These are phyloP conservation scores for Temnothorax unifasciatus DNA, from an alignment of 2,888 invertebrate species.

Conservation along the genomic window DNA sequence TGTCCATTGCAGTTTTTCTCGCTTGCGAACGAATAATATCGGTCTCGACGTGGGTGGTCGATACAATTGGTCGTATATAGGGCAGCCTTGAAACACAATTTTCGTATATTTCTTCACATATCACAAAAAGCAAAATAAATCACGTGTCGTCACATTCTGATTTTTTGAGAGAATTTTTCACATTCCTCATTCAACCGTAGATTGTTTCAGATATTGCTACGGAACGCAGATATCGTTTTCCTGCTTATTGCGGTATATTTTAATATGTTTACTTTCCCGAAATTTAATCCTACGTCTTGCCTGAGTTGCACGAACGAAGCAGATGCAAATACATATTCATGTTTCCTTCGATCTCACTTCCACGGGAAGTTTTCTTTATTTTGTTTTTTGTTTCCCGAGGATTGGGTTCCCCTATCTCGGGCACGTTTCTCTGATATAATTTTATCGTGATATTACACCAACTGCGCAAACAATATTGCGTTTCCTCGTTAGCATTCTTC, in stretches of 20 bases:
- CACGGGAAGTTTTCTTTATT: slow-evolving; percentile 39
- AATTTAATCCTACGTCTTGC: slow-evolving; percentile 44
- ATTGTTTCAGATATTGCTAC: slow-evolving; percentile 33
- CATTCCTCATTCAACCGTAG: neutral
- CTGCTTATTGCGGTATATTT: slow-evolving; percentile 44
- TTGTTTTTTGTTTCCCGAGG: slow-evolving; percentile 28
- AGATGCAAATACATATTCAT: slow-evolving; percentile 79
- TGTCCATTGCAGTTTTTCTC: slow-evolving; percentile 38
- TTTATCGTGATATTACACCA: slow-evolving; percentile 57
- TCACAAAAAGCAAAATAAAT: neutral
- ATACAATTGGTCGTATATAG: slow-evolving; percentile 51
- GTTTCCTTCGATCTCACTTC: slow-evolving; percentile 38
- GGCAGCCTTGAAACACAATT: slow-evolving; percentile 6
- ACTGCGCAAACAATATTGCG: slow-evolving; percentile 54
- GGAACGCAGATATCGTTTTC: slow-evolving; percentile 36
- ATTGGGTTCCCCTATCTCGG: slow-evolving; percentile 8
- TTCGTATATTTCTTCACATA: neutral
- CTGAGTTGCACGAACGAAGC: slow-evolving; percentile 59
- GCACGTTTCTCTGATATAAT: slow-evolving; percentile 57
- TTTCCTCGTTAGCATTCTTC: slow-evolving; percentile 47
- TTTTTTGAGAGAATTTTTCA: neutral
- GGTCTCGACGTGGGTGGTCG: slow-evolving; percentile 36
- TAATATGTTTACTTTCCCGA: slow-evolving; percentile 59
- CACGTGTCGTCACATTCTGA: neutral
- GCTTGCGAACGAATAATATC: slow-evolving; percentile 57